Base-by-base conservation (phyloP, 2,113 vertebrate species). In the Morone saxatilis region DNA sequence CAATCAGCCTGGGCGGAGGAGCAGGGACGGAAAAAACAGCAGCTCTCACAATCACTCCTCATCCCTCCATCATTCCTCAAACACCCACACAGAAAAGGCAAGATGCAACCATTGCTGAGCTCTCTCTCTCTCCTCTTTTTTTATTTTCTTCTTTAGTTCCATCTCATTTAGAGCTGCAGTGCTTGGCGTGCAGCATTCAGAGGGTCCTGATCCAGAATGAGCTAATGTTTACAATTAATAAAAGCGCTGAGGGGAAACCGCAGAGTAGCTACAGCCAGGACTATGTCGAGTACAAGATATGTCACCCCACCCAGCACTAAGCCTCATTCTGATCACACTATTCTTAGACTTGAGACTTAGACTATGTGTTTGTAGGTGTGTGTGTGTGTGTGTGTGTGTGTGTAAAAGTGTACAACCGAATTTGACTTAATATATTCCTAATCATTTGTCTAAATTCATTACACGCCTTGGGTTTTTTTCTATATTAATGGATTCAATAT, bases 221-320 rank as follows among this genome's bases (percentile, higher is more conserved):
- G 80, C 85, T 91, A 83, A 89, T 87, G 87, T 87, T 91, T 87
- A 54, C 72, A 80, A 93, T 94, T 88, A 91, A 93, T 92, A 88
- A 91, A 88, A 88, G 88, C 71, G 70, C 78, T 43, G 72, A 79
- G 36, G 83, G 85, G 70, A 88, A 90, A 91, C 88, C 80, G 17
- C 82, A 88, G 78, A 86, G 79, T n/a, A 59, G 74, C 76, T 84
- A 8, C 59, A 78, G 79, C 88, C 85, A 87, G 77, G 70, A 83
- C 22, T 76, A 19, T 73, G 86, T 78, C 6, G 16, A 84, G 80
- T 47, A 81, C 75, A 87, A 87, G 83, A 88, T 65, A 67, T 76
- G 84, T 76, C 72, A 88, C 88, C 73, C 56, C 89, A 87, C 89
- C 89, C 90, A 88, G 63, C 56, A 36, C 38, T 50, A 13, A 68